phyloP scores from a whole-genome alignment of 2,113 vertebrate species.

The Phoxinus phoxinus region DNA sequence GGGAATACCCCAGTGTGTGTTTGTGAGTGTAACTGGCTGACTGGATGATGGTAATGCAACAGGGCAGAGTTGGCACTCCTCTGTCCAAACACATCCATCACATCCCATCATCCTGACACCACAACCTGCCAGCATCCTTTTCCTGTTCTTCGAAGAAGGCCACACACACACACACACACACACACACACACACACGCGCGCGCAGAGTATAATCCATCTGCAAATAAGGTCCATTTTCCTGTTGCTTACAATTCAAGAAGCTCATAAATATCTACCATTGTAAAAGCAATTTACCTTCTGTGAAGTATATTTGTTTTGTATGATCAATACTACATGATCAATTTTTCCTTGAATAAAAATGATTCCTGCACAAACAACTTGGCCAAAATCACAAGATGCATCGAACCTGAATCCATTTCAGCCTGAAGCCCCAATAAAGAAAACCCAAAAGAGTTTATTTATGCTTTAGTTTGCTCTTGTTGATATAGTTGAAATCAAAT shows the following conservation, averaged over 20 bases:
- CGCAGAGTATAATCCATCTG: background rate
- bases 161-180: conserved; percentile 29
- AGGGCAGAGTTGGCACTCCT: conserved; percentile 81
- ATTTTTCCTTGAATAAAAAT: conserved; percentile 35
- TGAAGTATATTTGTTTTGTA: conserved; percentile 45
- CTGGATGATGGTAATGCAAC: conserved; percentile 86
- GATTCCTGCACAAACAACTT: conserved; percentile 37
- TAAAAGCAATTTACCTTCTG: conserved; percentile 38
- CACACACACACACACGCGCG: conserved; percentile 7
- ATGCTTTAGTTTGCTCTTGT: conserved; percentile 12
- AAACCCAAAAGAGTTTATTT: conserved; percentile 21
- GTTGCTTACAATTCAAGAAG: conserved; percentile 21
- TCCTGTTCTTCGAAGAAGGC: conserved; percentile 60
- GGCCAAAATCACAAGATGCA: conserved; percentile 20
- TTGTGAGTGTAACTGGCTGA: conserved; percentile 59
- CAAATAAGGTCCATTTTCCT: background rate
- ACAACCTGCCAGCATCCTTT: conserved; percentile 66
- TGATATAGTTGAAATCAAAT: conserved; percentile 17
- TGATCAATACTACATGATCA: conserved; percentile 51
- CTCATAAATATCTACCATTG: conserved; percentile 17
- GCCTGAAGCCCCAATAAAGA: conserved; percentile 29
- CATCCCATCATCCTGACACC: conserved; percentile 75
- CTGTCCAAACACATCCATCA: conserved; percentile 92
- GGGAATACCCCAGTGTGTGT: conserved; percentile 40
- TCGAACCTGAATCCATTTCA: conserved; percentile 32